A percentile compares a stretch with the other conserved stretches of the same genome.
Conservation (phyloP, 2,888 invertebrate species). For the Bembecia ichneumoniformis region DNA sequence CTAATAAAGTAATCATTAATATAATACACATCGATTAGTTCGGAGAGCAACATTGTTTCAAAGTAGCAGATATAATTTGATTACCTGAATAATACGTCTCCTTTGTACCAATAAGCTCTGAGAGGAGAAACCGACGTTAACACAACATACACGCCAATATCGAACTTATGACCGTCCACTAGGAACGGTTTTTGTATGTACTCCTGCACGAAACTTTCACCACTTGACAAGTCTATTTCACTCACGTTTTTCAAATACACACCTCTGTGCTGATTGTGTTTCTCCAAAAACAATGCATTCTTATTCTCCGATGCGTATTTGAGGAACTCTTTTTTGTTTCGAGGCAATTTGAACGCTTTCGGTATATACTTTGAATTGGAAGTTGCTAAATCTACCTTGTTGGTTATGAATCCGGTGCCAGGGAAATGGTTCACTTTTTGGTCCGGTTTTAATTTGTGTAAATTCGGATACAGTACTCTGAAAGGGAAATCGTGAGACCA, state of each 20-base stretch:
- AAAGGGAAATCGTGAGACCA: slow-evolving; percentile 98
- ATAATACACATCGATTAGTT: neutral
- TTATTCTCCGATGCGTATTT: slow-evolving; percentile 78
- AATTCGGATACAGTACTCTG: slow-evolving; percentile 58
- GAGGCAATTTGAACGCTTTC: slow-evolving; percentile 88
- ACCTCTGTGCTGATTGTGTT: slow-evolving; percentile 92
- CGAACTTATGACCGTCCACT: slow-evolving; percentile 95
- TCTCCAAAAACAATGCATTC: slow-evolving; percentile 86
- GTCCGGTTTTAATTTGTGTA: slow-evolving; percentile 75
- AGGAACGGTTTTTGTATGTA: slow-evolving; percentile 90
- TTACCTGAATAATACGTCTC: slow-evolving; percentile 90
- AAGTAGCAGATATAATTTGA: slow-evolving; percentile 1
- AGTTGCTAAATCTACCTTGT: slow-evolving; percentile 90
- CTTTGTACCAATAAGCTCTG: slow-evolving; percentile 89
- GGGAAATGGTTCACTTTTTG: slow-evolving; percentile 95
- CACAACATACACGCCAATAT: slow-evolving; percentile 94
- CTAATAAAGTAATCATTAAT: slow-evolving; percentile 2
- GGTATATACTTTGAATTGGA: slow-evolving; percentile 86
- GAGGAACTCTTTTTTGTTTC: slow-evolving; percentile 78
- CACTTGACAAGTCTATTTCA: slow-evolving; percentile 78
- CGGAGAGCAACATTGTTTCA: neutral
- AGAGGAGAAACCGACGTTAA: slow-evolving; percentile 93
- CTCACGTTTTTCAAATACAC: slow-evolving; percentile 81
- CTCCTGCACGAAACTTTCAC: slow-evolving; percentile 90
- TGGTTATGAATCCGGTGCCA: slow-evolving; percentile 92